Evolutionary conservation across 2,888 invertebrate genomes (phyloP), one percentile per base, ranked within the genome.

Genomic region (Lasioglossum leucozonium): DNA sequence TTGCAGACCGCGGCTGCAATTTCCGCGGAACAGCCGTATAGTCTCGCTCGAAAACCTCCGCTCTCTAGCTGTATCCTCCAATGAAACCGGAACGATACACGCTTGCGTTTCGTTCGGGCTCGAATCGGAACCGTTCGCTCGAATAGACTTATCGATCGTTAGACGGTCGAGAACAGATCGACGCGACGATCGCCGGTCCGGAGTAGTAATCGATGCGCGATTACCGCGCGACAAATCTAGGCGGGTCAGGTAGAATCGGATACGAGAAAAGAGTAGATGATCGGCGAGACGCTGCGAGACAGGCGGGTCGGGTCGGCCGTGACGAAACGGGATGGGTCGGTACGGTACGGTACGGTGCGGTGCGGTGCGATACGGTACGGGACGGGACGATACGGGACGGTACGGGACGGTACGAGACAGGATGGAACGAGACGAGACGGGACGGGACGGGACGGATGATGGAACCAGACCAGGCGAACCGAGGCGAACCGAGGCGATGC

Each of bases 401-500:
- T 8, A 51, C 51, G 51, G 2, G 0, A 51, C 51, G 55, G 55
- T 3, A 44, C 44, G 44, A 16, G 0, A 55, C 55, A n/a, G 55
- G 3, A 55, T n/a, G 51, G 10, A 10, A n/a, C 51, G 62, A 16
- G 30, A 30, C 26, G 6, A 16, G 62, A 58, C 4, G 13, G 30
- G 10, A 26, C 62, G 62, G 16, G 30, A 30, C 62, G 44, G 62
- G 65, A 30, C 26, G 71, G 34, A 30, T 6, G 72, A 26, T 18
- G 42, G 22, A 22, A 55, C 51, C 22, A 51, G 51, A 51, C 51
- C n/a, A n/a, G 55, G 37, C 18, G 80, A 58, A 34, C 42, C 42
- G 69, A n/a, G 16, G 30, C 30, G 62, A 73, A 55, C 18, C 34
- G 65, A 69, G 16, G 44, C n/a, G 78, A 74, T 62, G 62, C 62